Conservation (phyloP, 2,113 vertebrate species). For the Cyanocitta stelleri region DNA sequence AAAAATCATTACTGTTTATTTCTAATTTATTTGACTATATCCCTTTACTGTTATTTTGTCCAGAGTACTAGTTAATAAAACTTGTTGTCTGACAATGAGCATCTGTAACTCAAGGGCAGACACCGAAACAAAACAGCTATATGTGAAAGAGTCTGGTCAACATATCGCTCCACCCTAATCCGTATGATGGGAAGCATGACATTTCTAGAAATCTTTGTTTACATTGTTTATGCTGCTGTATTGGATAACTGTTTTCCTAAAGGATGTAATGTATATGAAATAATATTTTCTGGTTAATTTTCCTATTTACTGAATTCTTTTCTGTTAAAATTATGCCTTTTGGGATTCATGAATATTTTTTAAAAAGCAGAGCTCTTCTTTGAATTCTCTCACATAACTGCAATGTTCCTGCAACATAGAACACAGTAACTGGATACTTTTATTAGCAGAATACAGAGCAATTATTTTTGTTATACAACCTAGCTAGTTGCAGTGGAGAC, state of each 20-base stretch:
- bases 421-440: not conserved
- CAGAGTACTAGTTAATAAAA: not conserved
- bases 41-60: not conserved
- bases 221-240: not conserved
- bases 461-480: not conserved
- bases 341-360: not conserved
- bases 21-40: not conserved
- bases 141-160: not conserved
- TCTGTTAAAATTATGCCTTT: not conserved
- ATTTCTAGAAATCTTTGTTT: not conserved
- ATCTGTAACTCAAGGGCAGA: not conserved
- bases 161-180: not conserved
- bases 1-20: not conserved
- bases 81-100: rapidly evolving
- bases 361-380: not conserved
- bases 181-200: not conserved
- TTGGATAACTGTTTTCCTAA: not conserved
- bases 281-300: not conserved
- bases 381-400: not conserved
- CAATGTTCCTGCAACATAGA: not conserved
- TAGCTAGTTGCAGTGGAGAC: not conserved
- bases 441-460: not conserved
- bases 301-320: not conserved
- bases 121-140: not conserved
- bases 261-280: not conserved